Base-by-base conservation (phyloP, 2,113 vertebrate species). In the Siniperca chuatsi region DNA sequence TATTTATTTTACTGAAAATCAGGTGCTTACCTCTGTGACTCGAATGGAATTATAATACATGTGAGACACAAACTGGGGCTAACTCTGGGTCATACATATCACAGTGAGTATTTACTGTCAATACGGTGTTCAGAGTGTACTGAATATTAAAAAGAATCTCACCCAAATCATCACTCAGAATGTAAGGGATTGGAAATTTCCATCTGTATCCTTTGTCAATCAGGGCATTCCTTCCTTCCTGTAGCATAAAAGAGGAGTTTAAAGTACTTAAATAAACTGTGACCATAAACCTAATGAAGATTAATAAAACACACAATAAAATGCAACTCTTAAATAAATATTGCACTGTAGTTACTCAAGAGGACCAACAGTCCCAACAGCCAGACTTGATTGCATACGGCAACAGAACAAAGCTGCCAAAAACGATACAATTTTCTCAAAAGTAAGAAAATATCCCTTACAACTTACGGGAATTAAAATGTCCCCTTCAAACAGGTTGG, bases 171-270 rank as follows among this genome's bases (percentile, higher is more conserved):
- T 98, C 97, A 58, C 96, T 94, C 86, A 98, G 93, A 85, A 99
- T 97, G 86, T 98, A 99, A 0, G 97, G 97, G 82, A 99, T 92
- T 1, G 98, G 98, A 48, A 98, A 96, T 67, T 93, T 96, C 97
- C 97, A 98, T 82, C 96, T 95, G 91, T 90, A 92, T 2, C 0
- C 64, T 16, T 95, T 94, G 78, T 97, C 21, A 84, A 91, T 92
- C 64, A 98, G 54, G 37, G 91, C 97, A 85, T 97, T 97, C 42
- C 92, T 94, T 37, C 91, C 93, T 9, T 86, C 73, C 94, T 95
- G 35, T 89, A 85, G n/a, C 85, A 87, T 89, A 90, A 93, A 62
- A 91, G 18, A 57, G 7, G 6, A 35, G 8, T 35, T 76, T 58
- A 18, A 23, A 77, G 15, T 8, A 54, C 33, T 46, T 10, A 6